Conservation (phyloP, 2,113 vertebrate genomes). For the Carassius auratus region DNA sequence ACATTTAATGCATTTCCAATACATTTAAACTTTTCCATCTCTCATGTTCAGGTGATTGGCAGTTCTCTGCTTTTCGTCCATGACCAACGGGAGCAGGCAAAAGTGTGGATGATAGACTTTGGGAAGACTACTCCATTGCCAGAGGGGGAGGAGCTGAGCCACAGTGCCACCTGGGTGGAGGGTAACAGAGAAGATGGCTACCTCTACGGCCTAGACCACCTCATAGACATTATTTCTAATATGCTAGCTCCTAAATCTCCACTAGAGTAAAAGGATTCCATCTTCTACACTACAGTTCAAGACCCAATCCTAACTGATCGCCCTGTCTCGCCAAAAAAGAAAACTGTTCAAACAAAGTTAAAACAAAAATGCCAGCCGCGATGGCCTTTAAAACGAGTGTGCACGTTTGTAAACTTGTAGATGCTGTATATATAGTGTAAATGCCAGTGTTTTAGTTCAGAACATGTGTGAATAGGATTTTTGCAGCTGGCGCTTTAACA, state of each 20-base stretch:
- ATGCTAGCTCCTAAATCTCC: constrained; percentile 72
- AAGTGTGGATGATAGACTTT: constrained; percentile 99
- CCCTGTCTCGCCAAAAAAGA: not conserved
- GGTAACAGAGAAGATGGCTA: constrained; percentile 98
- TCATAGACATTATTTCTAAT: constrained; percentile 87
- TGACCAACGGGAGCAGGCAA: constrained; percentile 89
- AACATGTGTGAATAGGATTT: constrained; percentile 26
- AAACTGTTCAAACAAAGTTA: not conserved
- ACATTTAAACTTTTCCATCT: not conserved
- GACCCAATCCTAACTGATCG: constrained; percentile 35
- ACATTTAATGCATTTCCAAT: constrained; percentile 5
- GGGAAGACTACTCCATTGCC: constrained; percentile 94
- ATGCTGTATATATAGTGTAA: constrained; percentile 62
- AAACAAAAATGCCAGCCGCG: constrained; percentile 16
- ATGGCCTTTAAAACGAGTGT: constrained; percentile 32
- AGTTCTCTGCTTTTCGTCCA: constrained; percentile 98
- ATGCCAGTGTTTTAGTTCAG: constrained; percentile 43
- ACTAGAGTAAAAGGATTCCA: constrained; percentile 49
- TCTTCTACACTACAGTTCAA: constrained; percentile 59
- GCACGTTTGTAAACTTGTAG: constrained; percentile 52
- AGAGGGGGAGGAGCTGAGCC: constrained; percentile 86
- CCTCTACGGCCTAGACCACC: constrained; percentile 91
- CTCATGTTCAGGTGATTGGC: constrained; percentile 86
- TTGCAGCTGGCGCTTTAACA: constrained; percentile 45
- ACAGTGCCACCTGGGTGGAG: constrained; percentile 86